A percentile compares a stretch with the other conserved stretches of the same genome.
phyloP scores from a whole-genome alignment of 1,140 invertebrate species.

The Ceratina calcarata region DNA sequence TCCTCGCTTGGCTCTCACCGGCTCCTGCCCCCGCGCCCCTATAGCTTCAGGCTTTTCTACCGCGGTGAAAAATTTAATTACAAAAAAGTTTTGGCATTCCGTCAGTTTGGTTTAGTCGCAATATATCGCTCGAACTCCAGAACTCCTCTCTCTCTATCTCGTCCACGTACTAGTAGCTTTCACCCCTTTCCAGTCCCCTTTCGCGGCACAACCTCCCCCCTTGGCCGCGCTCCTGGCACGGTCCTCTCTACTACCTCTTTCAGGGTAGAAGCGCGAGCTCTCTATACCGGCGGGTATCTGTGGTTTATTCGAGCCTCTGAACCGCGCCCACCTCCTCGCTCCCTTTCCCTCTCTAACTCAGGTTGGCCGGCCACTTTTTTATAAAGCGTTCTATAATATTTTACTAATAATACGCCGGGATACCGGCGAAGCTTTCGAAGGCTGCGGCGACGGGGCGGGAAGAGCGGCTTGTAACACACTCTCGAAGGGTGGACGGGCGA shows the following conservation, averaged over 20 bases:
- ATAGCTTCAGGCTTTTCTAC: constrained; percentile 38
- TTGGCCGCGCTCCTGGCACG: constrained; percentile 1
- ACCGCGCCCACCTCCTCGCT: background rate
- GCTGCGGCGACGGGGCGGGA: constrained; percentile 33
- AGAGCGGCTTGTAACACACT: background rate
- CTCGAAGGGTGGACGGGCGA: no score
- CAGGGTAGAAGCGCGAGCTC: constrained; percentile 31
- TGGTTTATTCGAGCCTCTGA: constrained; percentile 68
- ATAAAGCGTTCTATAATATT: constrained; percentile 69
- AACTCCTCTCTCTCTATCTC: constrained; percentile 36
- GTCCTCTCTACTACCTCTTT: constrained; percentile 27
- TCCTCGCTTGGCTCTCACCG: no score
- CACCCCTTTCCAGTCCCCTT: constrained; percentile 17
- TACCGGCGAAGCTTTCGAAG: constrained; percentile 58
- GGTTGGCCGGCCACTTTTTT: constrained; percentile 52
- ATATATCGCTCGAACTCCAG: constrained; percentile 61
- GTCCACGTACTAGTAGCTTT: background rate
- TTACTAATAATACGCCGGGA: constrained; percentile 68
- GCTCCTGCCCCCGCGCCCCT: constrained; percentile 1
- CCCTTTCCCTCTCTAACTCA: background rate
- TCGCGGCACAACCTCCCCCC: background rate
- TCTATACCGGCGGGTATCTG: constrained; percentile 65
- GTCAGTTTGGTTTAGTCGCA: constrained; percentile 74
- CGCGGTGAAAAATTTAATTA: constrained; percentile 74
- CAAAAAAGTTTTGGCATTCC: constrained; percentile 77